Evolutionary conservation across 2,888 invertebrate genomes (phyloP).

Genomic region (Carabus problematicus): DNA sequence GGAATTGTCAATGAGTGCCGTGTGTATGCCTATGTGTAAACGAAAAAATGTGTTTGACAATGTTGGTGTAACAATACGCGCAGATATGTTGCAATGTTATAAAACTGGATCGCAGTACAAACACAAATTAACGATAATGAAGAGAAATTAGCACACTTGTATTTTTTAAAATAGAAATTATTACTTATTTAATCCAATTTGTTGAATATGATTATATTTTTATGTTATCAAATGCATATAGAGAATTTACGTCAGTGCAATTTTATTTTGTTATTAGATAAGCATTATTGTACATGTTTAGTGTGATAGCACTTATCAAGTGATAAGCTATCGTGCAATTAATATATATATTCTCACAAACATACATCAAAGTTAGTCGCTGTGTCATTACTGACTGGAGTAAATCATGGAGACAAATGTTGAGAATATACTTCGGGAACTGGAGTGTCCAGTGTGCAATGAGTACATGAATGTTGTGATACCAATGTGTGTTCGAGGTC

Average conservation of each 20-base stretch:
- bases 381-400: background rate
- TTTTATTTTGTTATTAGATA: too few relatives aligned
- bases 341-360: too few relatives aligned
- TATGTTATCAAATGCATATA: too few relatives aligned
- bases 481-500: constrained; percentile 17
- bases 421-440: constrained; percentile 9
- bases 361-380: too few relatives aligned
- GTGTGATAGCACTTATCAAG: too few relatives aligned
- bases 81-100: constrained; percentile 1
- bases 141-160: too few relatives aligned
- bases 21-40: constrained; percentile 14
- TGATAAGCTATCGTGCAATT: too few relatives aligned
- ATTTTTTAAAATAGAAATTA: too few relatives aligned
- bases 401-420: constrained; percentile 16
- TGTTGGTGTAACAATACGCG: background rate
- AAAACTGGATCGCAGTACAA: background rate
- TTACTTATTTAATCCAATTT: too few relatives aligned
- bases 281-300: too few relatives aligned
- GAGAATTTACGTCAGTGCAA: too few relatives aligned
- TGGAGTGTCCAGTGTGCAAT: constrained; percentile 30
- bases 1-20: constrained; percentile 7
- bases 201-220: too few relatives aligned
- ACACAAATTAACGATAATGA: constrained; percentile 13
- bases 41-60: constrained; percentile 10
- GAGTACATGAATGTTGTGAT: constrained; percentile 21